Base-by-base conservation (phyloP, 2,888 invertebrate genomes). In the Andricus curvator region DNA sequence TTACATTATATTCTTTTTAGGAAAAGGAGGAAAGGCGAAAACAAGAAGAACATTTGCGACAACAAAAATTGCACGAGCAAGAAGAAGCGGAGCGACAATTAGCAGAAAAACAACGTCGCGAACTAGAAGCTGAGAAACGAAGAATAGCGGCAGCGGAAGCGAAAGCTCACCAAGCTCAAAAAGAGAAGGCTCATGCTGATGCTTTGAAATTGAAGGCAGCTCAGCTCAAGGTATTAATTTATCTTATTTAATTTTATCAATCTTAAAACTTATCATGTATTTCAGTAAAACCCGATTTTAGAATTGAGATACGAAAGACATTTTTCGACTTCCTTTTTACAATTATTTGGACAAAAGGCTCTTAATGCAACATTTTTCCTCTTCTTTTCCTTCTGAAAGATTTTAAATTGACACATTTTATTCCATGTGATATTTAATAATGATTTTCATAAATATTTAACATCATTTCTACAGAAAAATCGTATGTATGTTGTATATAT, bases 61-160 rank as follows among this genome's bases (percentile, higher is more conserved):
- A 88, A 25, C 87, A 86, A 64, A 89, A 88, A 44, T 83, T 90
- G 74, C 90, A 90, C 51, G 93, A 93, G 79, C 91, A 91, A 82
- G 92, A 92, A 83, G 92, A 92, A 82, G 86, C 88, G 8, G 92
- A 92, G 78, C 88, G 89, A 60, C 78, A 86, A 64, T 86, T 91
- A n/a, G 90, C 89, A 13, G 93, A 93, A 78, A 91, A 92, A 78
- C 91, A 88, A 80, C 90, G 89, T 41, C 88, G 89, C 13, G 91
- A 92, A 82, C 89, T 91, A 79, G 88, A 94, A 93, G 56, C 93
- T 65, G 91, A 93, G 76, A 89, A 86, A 81, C 89, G 91, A 41
- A 89, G 86, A 78, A 86, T 88, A 78, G 86, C 85, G 5, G 91
- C 88, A 78, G 86, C 85, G 8, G 91, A 92, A 84, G 80, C 83